Evolutionary conservation across 2,113 vertebrate genomes (phyloP).

Genomic region (Erpornis zantholeuca): DNA sequence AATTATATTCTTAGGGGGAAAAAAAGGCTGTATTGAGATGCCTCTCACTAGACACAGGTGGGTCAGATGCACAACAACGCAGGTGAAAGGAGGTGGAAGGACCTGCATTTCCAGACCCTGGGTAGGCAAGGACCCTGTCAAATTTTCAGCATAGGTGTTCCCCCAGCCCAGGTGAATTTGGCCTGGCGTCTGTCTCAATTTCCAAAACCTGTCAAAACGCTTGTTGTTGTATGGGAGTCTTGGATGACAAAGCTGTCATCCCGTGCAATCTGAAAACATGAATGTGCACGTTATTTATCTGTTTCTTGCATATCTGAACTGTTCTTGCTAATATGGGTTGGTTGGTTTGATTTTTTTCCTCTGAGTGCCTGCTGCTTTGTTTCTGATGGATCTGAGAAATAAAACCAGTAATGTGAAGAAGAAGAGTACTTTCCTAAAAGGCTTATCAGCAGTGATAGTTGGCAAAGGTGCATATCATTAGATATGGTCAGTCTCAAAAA

Average conservation of each 20-base stretch:
- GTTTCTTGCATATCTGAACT: not conserved
- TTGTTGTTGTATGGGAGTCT: not conserved
- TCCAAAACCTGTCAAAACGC: not conserved
- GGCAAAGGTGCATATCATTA: not conserved
- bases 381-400: not conserved
- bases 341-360: not conserved
- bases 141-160: not conserved
- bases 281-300: rapidly evolving
- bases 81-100: not conserved
- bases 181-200: not conserved
- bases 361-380: not conserved
- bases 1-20: not conserved
- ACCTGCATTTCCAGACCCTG: not conserved
- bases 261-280: not conserved
- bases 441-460: not conserved
- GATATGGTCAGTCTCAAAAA: not conserved
- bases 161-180: not conserved
- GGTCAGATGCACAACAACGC: not conserved
- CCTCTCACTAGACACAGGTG: not conserved
- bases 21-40: rapidly evolving
- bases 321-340: not conserved
- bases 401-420: not conserved
- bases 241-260: not conserved
- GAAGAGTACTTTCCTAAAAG: not conserved
- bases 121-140: not conserved